A percentile compares a stretch with the other conserved stretches of the same genome.
Conservation (phyloP, 2,888 invertebrate species). For the Eueremaeus valkanovi region DNA sequence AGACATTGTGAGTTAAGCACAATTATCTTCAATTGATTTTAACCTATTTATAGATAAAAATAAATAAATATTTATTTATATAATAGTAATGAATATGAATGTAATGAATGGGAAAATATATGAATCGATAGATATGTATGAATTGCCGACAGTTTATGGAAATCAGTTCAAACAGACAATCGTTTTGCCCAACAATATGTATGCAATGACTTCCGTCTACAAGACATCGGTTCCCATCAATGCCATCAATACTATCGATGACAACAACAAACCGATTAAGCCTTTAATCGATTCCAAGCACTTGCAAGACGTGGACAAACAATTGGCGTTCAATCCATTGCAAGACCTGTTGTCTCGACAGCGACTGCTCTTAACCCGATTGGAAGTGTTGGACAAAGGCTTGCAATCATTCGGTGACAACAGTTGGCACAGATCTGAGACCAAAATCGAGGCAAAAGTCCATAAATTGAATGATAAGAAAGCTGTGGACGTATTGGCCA, state of each 20-base stretch:
- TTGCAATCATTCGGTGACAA: neutral
- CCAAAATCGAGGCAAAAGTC: neutral
- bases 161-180: neutral
- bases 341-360: constrained; percentile 2
- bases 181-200: constrained; percentile 20
- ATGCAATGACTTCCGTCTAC: neutral
- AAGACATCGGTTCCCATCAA: too few species aligned
- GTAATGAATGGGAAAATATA: neutral
- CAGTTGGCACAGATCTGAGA: neutral
- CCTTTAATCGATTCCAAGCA: neutral
- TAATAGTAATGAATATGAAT: neutral
- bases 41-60: neutral
- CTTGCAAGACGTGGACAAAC: neutral
- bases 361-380: neutral
- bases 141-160: constrained; percentile 17
- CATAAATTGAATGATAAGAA: neutral
- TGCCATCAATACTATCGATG: neutral
- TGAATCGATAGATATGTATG: neutral
- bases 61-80: neutral
- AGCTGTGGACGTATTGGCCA: neutral
- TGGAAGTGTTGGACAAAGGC: neutral
- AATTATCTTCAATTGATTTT: neutral
- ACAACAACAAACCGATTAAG: neutral
- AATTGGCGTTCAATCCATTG: neutral
- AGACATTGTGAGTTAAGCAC: neutral